These are phyloP conservation scores for Sisyra nigra DNA, from an alignment of 2,888 invertebrate genomes.

Conservation along the genomic window DNA sequence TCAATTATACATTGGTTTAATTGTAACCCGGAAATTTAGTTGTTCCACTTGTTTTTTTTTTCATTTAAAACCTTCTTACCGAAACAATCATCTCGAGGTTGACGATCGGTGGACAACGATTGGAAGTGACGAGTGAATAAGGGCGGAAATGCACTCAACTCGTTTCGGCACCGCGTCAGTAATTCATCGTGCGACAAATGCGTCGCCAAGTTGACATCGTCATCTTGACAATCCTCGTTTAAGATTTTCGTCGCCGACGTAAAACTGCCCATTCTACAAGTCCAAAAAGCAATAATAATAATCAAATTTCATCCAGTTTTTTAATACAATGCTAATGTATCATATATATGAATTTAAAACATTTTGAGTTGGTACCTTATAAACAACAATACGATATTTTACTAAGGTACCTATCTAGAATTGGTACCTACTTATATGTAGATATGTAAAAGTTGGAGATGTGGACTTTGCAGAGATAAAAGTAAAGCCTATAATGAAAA, in stretches of 20 bases:
- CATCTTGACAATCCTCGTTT: constrained; percentile 44
- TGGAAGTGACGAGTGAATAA: constrained; percentile 26
- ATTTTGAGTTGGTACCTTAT: too few species aligned
- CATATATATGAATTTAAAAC: too few species aligned
- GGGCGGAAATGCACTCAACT: constrained; percentile 28
- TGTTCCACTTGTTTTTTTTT: too few species aligned
- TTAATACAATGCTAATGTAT: neutral
- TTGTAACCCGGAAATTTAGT: too few species aligned
- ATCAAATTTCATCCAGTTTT: neutral
- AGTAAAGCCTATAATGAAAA: too few species aligned
- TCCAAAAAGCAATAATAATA: constrained; percentile 10
- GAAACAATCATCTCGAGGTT: too few species aligned
- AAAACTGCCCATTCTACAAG: constrained; percentile 55
- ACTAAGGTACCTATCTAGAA: too few species aligned
- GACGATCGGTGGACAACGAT: neutral
- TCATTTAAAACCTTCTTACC: too few species aligned
- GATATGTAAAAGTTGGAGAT: too few species aligned
- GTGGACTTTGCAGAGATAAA: too few species aligned
- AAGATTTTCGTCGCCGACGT: constrained; percentile 47
- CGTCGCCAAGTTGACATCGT: constrained; percentile 31
- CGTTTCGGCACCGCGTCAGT: constrained; percentile 34
- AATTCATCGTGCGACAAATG: constrained; percentile 31
- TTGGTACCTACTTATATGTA: too few species aligned
- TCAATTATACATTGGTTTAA: constrained; percentile 7
- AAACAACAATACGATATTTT: too few species aligned